Conservation (phyloP, 2,113 vertebrate species). For the Syngnathus floridae region DNA sequence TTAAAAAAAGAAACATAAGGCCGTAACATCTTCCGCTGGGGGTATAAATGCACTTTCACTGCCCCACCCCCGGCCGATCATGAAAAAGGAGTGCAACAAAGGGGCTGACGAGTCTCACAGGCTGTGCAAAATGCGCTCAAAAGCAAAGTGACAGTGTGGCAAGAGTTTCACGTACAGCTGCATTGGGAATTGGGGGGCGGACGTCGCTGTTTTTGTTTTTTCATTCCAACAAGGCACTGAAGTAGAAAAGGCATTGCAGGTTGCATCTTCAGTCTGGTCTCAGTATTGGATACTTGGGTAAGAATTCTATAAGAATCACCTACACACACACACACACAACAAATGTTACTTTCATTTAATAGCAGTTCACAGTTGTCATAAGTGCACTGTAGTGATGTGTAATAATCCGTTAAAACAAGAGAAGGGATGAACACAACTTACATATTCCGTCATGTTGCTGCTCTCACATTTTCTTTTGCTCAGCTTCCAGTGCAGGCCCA, state of each 20-base stretch:
- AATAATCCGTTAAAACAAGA: background rate
- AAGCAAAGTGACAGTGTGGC: slow-evolving; percentile 78
- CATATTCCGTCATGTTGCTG: slow-evolving; percentile 98
- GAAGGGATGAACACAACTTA: slow-evolving; percentile 50
- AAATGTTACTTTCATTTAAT: background rate
- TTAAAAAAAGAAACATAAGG: background rate
- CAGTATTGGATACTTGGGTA: slow-evolving; percentile 99
- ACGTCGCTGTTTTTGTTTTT: background rate
- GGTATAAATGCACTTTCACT: slow-evolving; percentile 69
- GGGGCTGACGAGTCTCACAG: slow-evolving; percentile 3
- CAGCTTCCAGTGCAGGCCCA: slow-evolving; percentile 98
- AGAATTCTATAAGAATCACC: slow-evolving; percentile 99
- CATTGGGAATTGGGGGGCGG: background rate
- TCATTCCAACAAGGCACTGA: slow-evolving; percentile 86
- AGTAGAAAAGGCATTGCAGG: slow-evolving; percentile 69
- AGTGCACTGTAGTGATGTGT: background rate
- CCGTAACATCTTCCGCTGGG: slow-evolving; percentile 50
- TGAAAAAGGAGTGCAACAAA: slow-evolving; percentile 78
- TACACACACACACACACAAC: slow-evolving; percentile 42
- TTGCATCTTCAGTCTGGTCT: slow-evolving; percentile 88
- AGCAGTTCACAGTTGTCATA: background rate
- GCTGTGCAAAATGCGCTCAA: slow-evolving; percentile 91
- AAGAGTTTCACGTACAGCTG: slow-evolving; percentile 18
- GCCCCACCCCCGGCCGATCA: background rate
- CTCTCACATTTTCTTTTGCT: slow-evolving; percentile 98